Percentiles rank a stretch among this genome's conserved stretches.
Evolutionary conservation across 2,113 vertebrate genomes (phyloP).

Genomic region (Tetrax tetrax): DNA sequence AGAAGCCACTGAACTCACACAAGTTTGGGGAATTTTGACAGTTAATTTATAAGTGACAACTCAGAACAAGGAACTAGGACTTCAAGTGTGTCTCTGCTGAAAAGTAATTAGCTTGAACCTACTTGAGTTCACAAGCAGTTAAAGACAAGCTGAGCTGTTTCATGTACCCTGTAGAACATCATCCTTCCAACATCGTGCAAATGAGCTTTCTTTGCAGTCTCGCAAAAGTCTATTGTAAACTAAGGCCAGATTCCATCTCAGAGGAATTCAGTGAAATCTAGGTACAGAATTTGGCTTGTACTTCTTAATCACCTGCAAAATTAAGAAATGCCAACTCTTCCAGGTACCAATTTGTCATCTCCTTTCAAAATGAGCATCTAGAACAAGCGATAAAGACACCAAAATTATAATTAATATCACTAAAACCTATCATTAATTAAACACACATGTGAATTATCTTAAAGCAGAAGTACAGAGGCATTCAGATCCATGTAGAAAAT

Average conservation of each 20-base stretch:
- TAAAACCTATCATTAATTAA: not conserved
- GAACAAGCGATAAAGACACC: not conserved
- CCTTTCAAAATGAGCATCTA: not conserved
- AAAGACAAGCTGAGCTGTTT: slow-evolving; percentile 5
- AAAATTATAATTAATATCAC: not conserved
- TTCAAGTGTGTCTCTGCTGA: not conserved
- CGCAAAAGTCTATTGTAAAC: not conserved
- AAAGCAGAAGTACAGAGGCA: not conserved
- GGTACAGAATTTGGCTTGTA: not conserved
- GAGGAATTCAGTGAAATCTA: slow-evolving; percentile 5
- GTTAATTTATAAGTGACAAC: slow-evolving; percentile 9
- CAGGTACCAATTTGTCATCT: not conserved
- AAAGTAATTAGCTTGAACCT: slow-evolving; percentile 48
- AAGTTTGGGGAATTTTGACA: not conserved
- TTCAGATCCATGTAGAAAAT: not conserved
- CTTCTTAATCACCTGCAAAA: slow-evolving; percentile 27
- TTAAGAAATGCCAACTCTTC: slow-evolving; percentile 23
- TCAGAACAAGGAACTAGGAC: not conserved
- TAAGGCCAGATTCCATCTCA: not conserved
- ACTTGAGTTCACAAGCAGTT: not conserved
- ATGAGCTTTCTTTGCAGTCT: slow-evolving; percentile 26
- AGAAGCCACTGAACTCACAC: not conserved
- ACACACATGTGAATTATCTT: not conserved
- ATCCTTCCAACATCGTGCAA: slow-evolving; percentile 2
- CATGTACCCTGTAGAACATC: not conserved